A percentile compares a stretch with the other conserved stretches of the same genome.
These are phyloP conservation scores for Zeus faber DNA, from an alignment of 2,113 vertebrate genomes.

Conservation along the genomic window DNA sequence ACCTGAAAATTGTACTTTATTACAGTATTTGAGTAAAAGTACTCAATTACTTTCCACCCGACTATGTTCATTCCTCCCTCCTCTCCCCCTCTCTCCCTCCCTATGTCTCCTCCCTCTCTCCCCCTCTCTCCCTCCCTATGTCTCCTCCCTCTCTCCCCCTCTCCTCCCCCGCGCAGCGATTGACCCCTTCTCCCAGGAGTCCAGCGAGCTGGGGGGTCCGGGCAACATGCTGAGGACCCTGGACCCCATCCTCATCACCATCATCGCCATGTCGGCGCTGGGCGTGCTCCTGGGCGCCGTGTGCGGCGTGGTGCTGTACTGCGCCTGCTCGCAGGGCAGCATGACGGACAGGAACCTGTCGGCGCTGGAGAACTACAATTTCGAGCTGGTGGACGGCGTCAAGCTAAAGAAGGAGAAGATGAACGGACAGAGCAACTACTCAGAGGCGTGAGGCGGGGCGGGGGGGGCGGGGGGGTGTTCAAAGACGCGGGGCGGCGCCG, in stretches of 20 bases:
- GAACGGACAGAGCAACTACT: conserved; percentile 93
- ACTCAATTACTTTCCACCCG: too few relatives aligned
- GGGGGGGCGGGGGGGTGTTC: conserved; percentile 22
- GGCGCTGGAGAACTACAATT: conserved; percentile 98
- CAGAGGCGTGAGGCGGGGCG: conserved; percentile 84
- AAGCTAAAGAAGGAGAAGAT: conserved; percentile 99
- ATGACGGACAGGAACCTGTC: conserved; percentile 97
- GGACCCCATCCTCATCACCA: conserved; percentile 98
- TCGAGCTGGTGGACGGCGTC: conserved; percentile 96
- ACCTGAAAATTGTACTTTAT: too few relatives aligned
- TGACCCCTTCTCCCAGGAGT: conserved; percentile 70
- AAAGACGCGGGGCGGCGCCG: conserved; percentile 36
- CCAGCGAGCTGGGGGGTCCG: conserved; percentile 60
- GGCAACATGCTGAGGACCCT: conserved; percentile 93
- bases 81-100: conserved; percentile 5
- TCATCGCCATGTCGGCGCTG: conserved; percentile 96
- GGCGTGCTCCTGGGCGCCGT: conserved; percentile 95
- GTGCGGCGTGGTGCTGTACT: conserved; percentile 95
- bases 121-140: neutral
- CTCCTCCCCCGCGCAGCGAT: conserved; percentile 54
- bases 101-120: neutral
- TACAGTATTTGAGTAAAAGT: too few relatives aligned
- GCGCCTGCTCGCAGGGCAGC: conserved; percentile 92
- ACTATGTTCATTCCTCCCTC: neutral
- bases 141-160: neutral